These are phyloP conservation scores for Corvus cornix DNA, from an alignment of 2,113 vertebrate genomes.

Conservation along the genomic window DNA sequence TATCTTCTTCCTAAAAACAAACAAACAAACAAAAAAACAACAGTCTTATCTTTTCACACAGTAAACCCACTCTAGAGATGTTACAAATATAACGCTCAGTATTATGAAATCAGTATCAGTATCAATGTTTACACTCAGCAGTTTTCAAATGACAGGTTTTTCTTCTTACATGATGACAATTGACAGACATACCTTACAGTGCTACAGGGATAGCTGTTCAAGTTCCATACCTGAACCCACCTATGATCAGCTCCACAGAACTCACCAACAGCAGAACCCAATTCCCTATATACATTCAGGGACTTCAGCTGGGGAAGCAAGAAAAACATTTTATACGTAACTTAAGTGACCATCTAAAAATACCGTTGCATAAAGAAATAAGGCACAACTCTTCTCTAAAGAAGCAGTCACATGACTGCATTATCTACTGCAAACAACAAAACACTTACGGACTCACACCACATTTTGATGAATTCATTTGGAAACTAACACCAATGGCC, in stretches of 20 bases:
- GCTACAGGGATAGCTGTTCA: background rate
- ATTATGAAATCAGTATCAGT: background rate
- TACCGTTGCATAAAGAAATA: background rate
- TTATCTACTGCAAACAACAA: background rate
- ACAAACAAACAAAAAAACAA: background rate
- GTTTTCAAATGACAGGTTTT: background rate
- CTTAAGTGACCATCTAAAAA: background rate
- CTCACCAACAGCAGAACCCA: background rate
- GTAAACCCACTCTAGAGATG: background rate
- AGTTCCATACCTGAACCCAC: background rate
- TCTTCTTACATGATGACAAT: background rate
- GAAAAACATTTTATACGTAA: background rate
- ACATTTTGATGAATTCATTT: background rate
- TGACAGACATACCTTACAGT: background rate
- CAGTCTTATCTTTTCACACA: background rate
- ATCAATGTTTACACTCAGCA: background rate
- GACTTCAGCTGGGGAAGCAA: background rate
- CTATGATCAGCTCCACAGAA: background rate
- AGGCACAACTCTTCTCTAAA: background rate
- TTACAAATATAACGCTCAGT: background rate
- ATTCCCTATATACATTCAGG: background rate
- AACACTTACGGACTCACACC: fast-evolving
- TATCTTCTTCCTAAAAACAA: background rate
- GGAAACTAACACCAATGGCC: background rate
- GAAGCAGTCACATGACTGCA: background rate